Evolutionary conservation across 2,113 vertebrate genomes (phyloP), one percentile per base, ranked within the genome.

Genomic region (Microtus pennsylvanicus): DNA sequence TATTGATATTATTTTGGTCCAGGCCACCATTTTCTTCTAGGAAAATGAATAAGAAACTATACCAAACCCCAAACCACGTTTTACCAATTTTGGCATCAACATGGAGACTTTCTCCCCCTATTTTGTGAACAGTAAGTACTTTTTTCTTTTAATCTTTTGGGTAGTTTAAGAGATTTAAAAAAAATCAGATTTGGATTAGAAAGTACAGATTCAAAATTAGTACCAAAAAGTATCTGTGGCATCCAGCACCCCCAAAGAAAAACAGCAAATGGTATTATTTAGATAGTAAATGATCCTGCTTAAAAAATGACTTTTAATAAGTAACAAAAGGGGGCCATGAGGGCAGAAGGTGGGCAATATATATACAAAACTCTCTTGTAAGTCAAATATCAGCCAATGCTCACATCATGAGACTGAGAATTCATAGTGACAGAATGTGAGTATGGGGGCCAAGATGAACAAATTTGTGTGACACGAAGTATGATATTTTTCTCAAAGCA

Each of bases 91-190:
- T 74, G 76, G 11, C 45, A 81, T 70, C 42, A 61, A 58, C 38
- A 11, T 58, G 58, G 22, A 7, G 1, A 81, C 33, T 47, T 94
- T 89, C 72, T 26, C 42, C 19, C 52, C n/a, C n/a, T 74, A 72
- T 86, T 90, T 80, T 92, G 7, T 83, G 47, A 90, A 63, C 42
- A 5, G 58, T n/a, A 21, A 14, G 11, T 6, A 35, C 5, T 35
- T 76, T 55, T 78, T 86, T 28, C 47, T 58, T 75, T 63, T 3
- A 45, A 76, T 63, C 30, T 87, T 97, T 88, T 63, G 74, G 4
- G 33, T 89, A 89, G 45, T 90, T 95, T 80, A 38, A 67, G 75
- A 90, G 75, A 19, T 58, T 35, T 78, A 14, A 65, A 65, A 87
- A 65, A 65, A 87, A 86, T 63, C 33, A 77, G 7, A 80, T 82